Percentiles rank a stretch among this genome's conserved stretches.
These are phyloP conservation scores for Drosophila trapezifrons DNA, from an alignment of 1,140 invertebrate species.

Conservation along the genomic window DNA sequence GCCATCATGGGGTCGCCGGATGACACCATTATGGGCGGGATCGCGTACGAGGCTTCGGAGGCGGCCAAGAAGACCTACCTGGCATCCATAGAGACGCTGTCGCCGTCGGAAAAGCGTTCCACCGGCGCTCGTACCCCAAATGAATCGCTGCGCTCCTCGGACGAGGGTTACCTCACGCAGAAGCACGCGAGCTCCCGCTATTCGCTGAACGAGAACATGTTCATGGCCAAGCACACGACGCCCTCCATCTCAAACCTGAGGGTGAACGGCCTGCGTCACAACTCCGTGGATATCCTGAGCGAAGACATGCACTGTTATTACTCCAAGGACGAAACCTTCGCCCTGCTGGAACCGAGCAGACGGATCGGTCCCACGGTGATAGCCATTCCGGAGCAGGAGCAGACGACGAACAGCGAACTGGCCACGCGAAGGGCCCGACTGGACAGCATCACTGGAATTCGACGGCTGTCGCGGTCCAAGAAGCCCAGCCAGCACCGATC, in stretches of 20 bases:
- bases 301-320: conserved; percentile 75
- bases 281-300: conserved; percentile 76
- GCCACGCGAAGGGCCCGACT: conserved; percentile 59
- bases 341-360: conserved; percentile 57
- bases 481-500: conserved; percentile 68
- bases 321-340: conserved; percentile 65
- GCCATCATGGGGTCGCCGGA: conserved; percentile 66
- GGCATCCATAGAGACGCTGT: conserved; percentile 80
- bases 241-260: conserved; percentile 62
- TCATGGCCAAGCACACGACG: conserved; percentile 58
- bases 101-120: conserved; percentile 79
- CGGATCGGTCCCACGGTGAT: conserved; percentile 57
- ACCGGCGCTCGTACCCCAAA: conserved; percentile 23
- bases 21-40: conserved; percentile 73
- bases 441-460: conserved; percentile 76
- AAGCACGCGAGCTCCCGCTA: conserved; percentile 73
- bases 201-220: conserved; percentile 77
- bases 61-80: conserved; percentile 64
- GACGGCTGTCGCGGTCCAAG: conserved; percentile 74
- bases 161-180: conserved; percentile 68
- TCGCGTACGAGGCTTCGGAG: conserved; percentile 43
- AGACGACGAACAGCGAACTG: conserved; percentile 44
- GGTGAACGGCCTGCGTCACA: conserved; percentile 69
- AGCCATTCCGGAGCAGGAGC: conserved; percentile 59
- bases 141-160: conserved; percentile 61